Conservation (phyloP, 2,888 invertebrate species). For the Eupelmus urozonus region DNA sequence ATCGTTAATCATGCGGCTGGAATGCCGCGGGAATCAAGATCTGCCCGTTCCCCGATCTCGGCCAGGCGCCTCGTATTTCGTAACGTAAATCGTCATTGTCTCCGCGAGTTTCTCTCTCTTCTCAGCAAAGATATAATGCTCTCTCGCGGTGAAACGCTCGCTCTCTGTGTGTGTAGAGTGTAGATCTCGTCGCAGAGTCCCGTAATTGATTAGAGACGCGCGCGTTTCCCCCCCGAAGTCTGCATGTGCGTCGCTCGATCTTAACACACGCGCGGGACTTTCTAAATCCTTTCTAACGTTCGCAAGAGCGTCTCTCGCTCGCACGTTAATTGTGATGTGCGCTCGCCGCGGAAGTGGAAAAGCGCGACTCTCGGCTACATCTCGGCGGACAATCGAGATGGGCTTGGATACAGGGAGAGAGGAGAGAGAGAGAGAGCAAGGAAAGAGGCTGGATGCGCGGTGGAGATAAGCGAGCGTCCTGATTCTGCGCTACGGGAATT, state of each 20-base stretch:
- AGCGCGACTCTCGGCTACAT: slow-evolving; percentile 26
- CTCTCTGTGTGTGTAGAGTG: neutral
- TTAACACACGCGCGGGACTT: slow-evolving; percentile 63
- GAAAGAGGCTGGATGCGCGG: slow-evolving; percentile 1
- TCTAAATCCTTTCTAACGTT: slow-evolving; percentile 68
- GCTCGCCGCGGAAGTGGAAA: slow-evolving; percentile 37
- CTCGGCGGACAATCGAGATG: slow-evolving; percentile 50
- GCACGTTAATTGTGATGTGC: slow-evolving; percentile 55
- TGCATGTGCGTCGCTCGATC: slow-evolving; percentile 58
- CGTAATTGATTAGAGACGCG: slow-evolving; percentile 66
- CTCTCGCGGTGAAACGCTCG: slow-evolving; percentile 34
- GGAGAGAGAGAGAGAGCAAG: too few species aligned
- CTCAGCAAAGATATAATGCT: slow-evolving; percentile 36
- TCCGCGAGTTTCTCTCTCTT: slow-evolving; percentile 48
- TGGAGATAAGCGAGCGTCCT: slow-evolving; percentile 14
- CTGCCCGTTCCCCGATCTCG: slow-evolving; percentile 30
- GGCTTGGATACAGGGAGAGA: neutral
- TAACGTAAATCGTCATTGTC: slow-evolving; percentile 62
- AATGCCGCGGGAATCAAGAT: slow-evolving; percentile 52
- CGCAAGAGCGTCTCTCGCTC: neutral
- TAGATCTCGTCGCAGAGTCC: slow-evolving; percentile 30
- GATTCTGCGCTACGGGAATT: neutral
- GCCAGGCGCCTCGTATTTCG: slow-evolving; percentile 56
- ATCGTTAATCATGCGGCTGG: slow-evolving; percentile 47
- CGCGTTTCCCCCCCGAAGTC: slow-evolving; percentile 51